Percentiles rank a stretch among this genome's conserved stretches.
Evolutionary conservation across 2,113 vertebrate species (phyloP).

Genomic region (Rissa tridactyla): DNA sequence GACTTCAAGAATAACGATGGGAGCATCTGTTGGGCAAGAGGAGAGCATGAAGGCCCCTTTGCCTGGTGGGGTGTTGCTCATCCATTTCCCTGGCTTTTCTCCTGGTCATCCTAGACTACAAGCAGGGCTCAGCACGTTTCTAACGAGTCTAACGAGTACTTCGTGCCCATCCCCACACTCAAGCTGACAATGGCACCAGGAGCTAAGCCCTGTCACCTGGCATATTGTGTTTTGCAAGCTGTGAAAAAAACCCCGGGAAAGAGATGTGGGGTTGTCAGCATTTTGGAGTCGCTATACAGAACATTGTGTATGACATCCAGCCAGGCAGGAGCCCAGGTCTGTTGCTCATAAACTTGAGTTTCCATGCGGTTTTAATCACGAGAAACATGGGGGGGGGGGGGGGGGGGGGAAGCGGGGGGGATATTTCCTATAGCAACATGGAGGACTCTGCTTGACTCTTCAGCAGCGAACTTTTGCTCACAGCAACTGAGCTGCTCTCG

Average conservation of each 20-base stretch:
- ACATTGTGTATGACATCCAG: background rate
- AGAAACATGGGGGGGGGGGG: background rate
- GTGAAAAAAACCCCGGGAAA: accelerated
- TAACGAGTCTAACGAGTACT: background rate
- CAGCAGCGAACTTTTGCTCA: background rate
- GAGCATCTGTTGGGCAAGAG: background rate
- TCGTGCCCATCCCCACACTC: background rate
- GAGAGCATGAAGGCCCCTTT: background rate
- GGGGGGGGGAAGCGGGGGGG: background rate
- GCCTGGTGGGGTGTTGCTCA: background rate
- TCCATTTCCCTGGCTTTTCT: background rate
- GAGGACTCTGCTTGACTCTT: background rate
- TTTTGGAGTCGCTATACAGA: background rate
- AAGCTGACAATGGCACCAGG: background rate
- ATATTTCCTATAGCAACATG: background rate
- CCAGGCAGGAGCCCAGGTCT: background rate
- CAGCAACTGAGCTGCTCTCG: accelerated
- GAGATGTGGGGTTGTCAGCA: background rate
- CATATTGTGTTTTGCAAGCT: background rate
- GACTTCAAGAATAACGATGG: background rate
- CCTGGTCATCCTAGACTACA: background rate
- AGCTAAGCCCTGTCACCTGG: background rate
- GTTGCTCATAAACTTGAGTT: background rate
- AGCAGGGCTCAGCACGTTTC: background rate
- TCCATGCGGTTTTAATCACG: background rate